Evolutionary conservation across 2,113 vertebrate species (phyloP).

Genomic region (Aptenodytes patagonicus): DNA sequence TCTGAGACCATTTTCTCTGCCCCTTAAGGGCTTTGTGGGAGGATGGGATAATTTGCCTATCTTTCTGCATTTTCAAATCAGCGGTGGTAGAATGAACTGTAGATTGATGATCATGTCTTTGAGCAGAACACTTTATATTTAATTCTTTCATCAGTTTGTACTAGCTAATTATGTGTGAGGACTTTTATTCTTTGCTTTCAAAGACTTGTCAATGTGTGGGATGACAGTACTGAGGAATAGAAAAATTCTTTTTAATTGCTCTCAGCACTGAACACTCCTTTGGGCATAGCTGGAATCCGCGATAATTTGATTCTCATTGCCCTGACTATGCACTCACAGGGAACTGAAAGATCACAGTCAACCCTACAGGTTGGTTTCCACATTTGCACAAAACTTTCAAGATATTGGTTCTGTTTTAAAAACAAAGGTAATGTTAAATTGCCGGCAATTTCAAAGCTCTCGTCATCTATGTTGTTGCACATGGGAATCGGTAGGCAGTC

Average conservation of each 20-base stretch:
- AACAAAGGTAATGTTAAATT: neutral
- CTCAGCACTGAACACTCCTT: neutral
- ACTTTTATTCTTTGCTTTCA: conserved; percentile 67
- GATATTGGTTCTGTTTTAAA: neutral
- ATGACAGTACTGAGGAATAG: conserved; percentile 30
- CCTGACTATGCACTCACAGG: neutral
- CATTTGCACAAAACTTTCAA: neutral
- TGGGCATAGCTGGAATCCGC: neutral
- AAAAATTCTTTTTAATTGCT: conserved; percentile 55
- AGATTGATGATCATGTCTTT: conserved; percentile 44
- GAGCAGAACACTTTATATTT: conserved; percentile 44
- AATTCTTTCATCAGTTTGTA: conserved; percentile 59
- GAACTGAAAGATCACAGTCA: neutral
- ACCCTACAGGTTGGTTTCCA: neutral
- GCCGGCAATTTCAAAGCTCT: neutral
- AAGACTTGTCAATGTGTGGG: conserved; percentile 50
- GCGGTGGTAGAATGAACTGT: neutral
- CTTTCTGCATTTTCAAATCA: conserved; percentile 26
- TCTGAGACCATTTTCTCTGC: neutral
- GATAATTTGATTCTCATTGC: conserved; percentile 26
- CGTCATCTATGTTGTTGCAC: neutral
- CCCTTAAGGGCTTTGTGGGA: neutral
- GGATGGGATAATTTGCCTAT: neutral
- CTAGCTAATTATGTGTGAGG: conserved; percentile 57
- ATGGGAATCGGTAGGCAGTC: neutral